Evolutionary conservation across 2,113 vertebrate genomes (phyloP), one percentile per base, ranked within the genome.

Genomic region (Tursiops truncatus): DNA sequence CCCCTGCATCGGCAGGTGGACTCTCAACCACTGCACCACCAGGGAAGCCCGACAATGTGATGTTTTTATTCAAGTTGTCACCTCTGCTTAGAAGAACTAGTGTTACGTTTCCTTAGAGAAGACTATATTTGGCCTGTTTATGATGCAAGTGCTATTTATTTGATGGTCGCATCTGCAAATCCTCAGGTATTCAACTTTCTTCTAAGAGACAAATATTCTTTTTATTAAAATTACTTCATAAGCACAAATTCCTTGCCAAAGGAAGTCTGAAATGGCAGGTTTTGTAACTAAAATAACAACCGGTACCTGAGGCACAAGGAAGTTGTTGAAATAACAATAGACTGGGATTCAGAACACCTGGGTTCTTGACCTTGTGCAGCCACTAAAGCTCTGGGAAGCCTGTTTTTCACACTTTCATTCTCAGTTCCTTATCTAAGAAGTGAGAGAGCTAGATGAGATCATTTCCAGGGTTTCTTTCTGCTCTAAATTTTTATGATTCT

Each of bases 211-310:
- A 96, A 90, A 79, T 81, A 79, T 25, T 83, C 25, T 84, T 83
- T 44, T 71, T 50, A 93, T 65, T 94, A 90, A 83, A 60, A n/a
- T 92, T 65, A 88, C 31, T 44, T 96, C 28, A 44, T 41, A 81
- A 44, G 36, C 28, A 93, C 31, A 80, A 74, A 89, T 36, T 93
- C 86, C 17, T 91, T 90, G 81, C 60, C 67, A 92, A 87, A 90
- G 58, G 28, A 91, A 93, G 38, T 73, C 44, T 95, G 79, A 26
- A 82, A 53, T 70, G 80, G 31, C 28, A 90, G 15, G 50, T 81
- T 87, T 33, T 80, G n/a, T 73, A 94, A 80, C 77, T 84, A 83
- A 74, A 86, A 83, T 68, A 94, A 58, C 68, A 95, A 50, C 10
- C 26, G n/a, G 33, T 67, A 77, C 44, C 38, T 91, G 31, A 84